Evolutionary conservation across 2,797 vertebrate genomes (phyloP).

Genomic region (Dicrostonyx torquatus): DNA sequence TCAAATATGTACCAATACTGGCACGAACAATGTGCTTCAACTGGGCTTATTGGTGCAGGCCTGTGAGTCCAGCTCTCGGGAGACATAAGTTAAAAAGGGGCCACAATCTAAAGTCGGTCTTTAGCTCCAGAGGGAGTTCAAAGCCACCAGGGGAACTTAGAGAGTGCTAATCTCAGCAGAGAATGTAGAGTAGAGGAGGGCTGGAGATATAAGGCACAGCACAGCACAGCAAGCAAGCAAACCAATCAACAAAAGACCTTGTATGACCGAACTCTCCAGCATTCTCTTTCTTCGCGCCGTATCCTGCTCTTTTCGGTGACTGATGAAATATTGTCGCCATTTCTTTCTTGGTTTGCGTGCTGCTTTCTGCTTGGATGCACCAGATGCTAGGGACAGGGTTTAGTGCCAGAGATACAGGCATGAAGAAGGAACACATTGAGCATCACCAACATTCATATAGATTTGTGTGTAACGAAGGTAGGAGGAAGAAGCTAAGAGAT

Average conservation of each 20-base stretch:
- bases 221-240: background rate
- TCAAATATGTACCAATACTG: background rate
- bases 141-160: background rate
- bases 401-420: background rate
- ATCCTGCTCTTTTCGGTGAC: background rate
- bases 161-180: background rate
- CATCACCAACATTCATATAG: background rate
- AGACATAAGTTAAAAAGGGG: background rate
- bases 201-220: background rate
- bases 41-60: background rate
- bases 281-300: background rate
- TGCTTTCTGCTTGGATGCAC: background rate
- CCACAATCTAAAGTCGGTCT: background rate
- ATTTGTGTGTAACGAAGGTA: background rate
- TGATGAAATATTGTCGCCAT: background rate
- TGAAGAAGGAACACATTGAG: background rate
- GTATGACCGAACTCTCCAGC: too few species aligned
- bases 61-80: background rate
- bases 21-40: background rate
- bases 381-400: background rate
- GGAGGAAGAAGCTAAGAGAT: conserved; percentile 15
- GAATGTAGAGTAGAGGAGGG: too few species aligned
- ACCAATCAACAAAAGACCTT: background rate
- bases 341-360: background rate
- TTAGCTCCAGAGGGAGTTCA: background rate